Evolutionary conservation across 2,888 invertebrate species (phyloP).

Genomic region (Metellina segmentata): DNA sequence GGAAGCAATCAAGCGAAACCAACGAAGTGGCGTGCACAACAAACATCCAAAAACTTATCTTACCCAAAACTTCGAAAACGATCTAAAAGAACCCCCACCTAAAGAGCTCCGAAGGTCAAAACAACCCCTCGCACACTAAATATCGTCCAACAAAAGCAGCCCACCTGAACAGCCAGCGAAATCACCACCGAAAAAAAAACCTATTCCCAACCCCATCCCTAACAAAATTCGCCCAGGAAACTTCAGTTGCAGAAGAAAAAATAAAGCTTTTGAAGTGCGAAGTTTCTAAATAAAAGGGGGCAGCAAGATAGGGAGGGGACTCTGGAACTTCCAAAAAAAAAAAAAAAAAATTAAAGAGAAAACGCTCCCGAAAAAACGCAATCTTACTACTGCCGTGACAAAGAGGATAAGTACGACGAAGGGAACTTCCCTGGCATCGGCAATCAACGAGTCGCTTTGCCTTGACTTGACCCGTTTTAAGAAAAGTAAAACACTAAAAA

Average conservation of each 20-base stretch:
- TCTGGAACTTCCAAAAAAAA: too few species aligned
- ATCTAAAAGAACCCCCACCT: not conserved
- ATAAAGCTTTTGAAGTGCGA: not conserved
- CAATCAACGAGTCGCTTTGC: constrained; percentile 29
- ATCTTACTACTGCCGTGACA: constrained; percentile 32
- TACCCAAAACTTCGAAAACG: not conserved
- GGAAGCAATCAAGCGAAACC: too few species aligned
- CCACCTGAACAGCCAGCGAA: constrained; percentile 11
- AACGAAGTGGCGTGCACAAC: too few species aligned
- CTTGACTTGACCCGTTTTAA: constrained; percentile 39
- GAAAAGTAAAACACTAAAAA: constrained; percentile 31
- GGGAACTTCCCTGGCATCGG: constrained; percentile 29
- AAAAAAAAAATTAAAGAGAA: not conserved
- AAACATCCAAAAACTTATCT: too few species aligned
- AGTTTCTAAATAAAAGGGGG: not conserved
- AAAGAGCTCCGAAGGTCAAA: not conserved
- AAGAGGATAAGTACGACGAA: constrained; percentile 20
- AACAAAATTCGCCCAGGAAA: not conserved
- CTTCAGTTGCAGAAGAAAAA: not conserved
- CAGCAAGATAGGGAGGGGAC: too few species aligned
- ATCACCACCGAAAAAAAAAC: not conserved
- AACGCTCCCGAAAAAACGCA: constrained; percentile 12
- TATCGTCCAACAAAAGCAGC: not conserved
- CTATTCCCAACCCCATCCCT: not conserved
- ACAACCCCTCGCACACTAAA: not conserved